phyloP scores from a whole-genome alignment of 2,797 vertebrate species.

The Etheostoma nigrum region DNA sequence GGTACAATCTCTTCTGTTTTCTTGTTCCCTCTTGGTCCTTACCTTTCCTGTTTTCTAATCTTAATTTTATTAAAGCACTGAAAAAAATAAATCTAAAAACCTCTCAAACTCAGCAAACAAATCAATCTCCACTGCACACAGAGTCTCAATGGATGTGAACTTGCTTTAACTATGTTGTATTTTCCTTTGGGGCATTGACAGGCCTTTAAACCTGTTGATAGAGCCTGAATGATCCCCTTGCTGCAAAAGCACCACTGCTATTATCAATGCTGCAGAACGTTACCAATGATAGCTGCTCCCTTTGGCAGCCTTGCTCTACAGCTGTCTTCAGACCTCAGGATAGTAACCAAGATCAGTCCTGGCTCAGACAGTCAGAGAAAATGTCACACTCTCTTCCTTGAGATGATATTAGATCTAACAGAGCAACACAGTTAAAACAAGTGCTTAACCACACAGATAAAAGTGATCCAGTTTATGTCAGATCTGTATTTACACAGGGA shows the following conservation, averaged over 20 bases:
- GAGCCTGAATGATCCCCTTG: constrained; percentile 37
- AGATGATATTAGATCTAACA: constrained; percentile 28
- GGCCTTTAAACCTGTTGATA: constrained; percentile 49
- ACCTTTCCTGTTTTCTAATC: not conserved
- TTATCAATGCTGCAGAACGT: constrained; percentile 68
- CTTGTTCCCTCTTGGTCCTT: not conserved
- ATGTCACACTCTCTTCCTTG: constrained; percentile 32
- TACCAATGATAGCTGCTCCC: constrained; percentile 71
- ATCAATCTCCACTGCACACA: not conserved
- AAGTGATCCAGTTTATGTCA: constrained; percentile 26
- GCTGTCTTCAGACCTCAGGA: constrained; percentile 79
- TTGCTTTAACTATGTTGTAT: constrained; percentile 25
- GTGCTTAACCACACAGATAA: not conserved
- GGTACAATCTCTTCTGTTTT: not conserved
- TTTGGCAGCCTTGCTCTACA: constrained; percentile 75
- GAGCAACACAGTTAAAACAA: constrained; percentile 19
- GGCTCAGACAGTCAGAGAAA: constrained; percentile 55
- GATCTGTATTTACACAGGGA: constrained; percentile 10
- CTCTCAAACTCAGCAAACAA: not conserved
- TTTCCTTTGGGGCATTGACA: constrained; percentile 46
- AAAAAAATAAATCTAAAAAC: not conserved
- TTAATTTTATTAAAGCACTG: not conserved
- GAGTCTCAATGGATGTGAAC: constrained; percentile 6
- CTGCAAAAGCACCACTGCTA: constrained; percentile 53
- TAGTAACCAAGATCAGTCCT: constrained; percentile 66